Evolutionary conservation across 37 sponge, comb jelly and placozoan genomes (phyloP).

Genomic region (Beroe forskalii): DNA sequence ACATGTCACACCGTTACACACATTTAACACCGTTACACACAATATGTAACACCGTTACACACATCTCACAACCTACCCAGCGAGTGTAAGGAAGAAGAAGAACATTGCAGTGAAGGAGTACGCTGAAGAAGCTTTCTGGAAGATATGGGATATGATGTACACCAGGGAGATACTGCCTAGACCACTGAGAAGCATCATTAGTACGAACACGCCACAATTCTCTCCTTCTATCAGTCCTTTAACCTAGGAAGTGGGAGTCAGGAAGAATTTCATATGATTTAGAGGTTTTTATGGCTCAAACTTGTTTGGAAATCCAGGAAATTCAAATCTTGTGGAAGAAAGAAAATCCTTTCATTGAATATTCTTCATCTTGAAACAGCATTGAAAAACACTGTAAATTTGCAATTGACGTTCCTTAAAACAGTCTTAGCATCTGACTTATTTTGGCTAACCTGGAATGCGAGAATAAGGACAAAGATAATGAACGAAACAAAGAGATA

Average conservation of each 20-base stretch:
- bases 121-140: neutral
- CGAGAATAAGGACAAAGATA: slow-evolving; percentile 81
- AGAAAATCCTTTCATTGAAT: too few relatives aligned
- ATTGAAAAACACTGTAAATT: too few relatives aligned
- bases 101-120: neutral
- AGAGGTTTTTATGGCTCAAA: too few relatives aligned
- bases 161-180: slow-evolving; percentile 80
- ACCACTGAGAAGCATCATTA: slow-evolving; percentile 52
- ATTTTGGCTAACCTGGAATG: slow-evolving; percentile 64
- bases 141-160: slow-evolving; percentile 73
- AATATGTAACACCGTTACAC: too few relatives aligned
- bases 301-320: too few relatives aligned
- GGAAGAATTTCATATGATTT: too few relatives aligned
- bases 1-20: too few relatives aligned
- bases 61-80: slow-evolving; percentile 2
- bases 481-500: slow-evolving; percentile 68
- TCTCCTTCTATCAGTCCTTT: neutral
- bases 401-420: too few relatives aligned
- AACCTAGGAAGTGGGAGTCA: neutral
- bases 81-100: neutral
- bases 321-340: too few relatives aligned
- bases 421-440: too few relatives aligned
- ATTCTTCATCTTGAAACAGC: too few relatives aligned
- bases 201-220: neutral
- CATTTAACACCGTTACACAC: too few relatives aligned